These are phyloP conservation scores for Drosophila quadrilineata DNA, from an alignment of 1,140 invertebrate genomes.

Conservation along the genomic window DNA sequence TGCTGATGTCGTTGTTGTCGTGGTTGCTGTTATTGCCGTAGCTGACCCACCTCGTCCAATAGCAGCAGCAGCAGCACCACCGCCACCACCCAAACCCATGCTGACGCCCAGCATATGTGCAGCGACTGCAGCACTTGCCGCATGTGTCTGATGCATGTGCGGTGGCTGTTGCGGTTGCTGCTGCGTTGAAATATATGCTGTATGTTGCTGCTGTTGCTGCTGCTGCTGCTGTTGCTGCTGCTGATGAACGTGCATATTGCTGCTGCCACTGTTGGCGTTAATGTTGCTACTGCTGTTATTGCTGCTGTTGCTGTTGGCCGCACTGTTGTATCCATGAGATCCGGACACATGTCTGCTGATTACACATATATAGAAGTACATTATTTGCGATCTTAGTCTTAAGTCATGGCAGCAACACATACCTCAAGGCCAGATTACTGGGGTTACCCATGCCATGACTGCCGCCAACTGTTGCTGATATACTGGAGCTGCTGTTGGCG, in stretches of 20 bases:
- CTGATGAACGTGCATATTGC: conserved; percentile 26
- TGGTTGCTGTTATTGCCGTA: conserved; percentile 37
- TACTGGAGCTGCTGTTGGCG: conserved; percentile 27
- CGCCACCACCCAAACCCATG: conserved; percentile 22
- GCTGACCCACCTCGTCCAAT: conserved; percentile 79
- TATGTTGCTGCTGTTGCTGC: conserved; percentile 24
- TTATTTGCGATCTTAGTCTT: background rate
- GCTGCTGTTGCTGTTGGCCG: conserved; percentile 25
- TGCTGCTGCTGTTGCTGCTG: conserved; percentile 16
- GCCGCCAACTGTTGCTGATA: no score
- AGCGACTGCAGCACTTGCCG: conserved; percentile 54
- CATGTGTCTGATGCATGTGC: conserved; percentile 48
- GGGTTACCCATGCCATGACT: conserved; percentile 39
- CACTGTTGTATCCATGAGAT: conserved; percentile 50
- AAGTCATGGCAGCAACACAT: conserved; percentile 6
- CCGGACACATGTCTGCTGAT: conserved; percentile 40
- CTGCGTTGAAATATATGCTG: no score
- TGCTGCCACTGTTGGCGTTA: conserved; percentile 40
- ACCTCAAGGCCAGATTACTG: conserved; percentile 49
- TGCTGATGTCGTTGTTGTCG: conserved; percentile 51
- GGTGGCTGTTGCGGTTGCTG: conserved; percentile 33
- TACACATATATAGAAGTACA: background rate
- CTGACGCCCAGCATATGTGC: conserved; percentile 53
- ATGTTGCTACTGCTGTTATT: conserved; percentile 29
- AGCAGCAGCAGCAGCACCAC: conserved; percentile 31